A percentile compares a stretch with the other conserved stretches of the same genome.
phyloP scores from a whole-genome alignment of 2,797 vertebrate species.

The Enteromius radiatus region DNA sequence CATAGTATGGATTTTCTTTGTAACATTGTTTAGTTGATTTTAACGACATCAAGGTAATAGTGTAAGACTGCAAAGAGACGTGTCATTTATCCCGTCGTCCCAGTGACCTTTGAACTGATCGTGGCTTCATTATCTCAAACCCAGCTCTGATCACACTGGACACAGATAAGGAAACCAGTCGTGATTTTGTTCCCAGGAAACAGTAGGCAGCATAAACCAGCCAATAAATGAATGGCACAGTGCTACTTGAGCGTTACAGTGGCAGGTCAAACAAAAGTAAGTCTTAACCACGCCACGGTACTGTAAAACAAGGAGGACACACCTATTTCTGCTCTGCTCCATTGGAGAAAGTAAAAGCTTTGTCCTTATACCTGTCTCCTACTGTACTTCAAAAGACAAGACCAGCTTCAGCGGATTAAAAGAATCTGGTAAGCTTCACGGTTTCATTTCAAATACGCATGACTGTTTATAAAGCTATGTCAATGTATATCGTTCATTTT shows the following conservation, averaged over 20 bases:
- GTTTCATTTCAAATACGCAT: not conserved
- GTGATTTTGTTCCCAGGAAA: slow-evolving; percentile 15
- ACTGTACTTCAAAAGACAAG: slow-evolving; percentile 11
- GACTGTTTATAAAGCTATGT: not conserved
- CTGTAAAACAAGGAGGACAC: slow-evolving; percentile 28
- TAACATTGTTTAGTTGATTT: not conserved
- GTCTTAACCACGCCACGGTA: not conserved
- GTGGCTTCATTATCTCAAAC: slow-evolving; percentile 30
- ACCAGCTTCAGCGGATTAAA: not conserved
- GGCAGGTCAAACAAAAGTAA: slow-evolving; percentile 15
- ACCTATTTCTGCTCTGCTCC: slow-evolving; percentile 21
- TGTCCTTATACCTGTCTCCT: slow-evolving; percentile 24
- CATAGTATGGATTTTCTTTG: not conserved
- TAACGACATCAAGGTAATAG: not conserved
- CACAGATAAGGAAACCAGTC: slow-evolving; percentile 34
- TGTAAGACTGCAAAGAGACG: not conserved
- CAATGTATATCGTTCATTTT: not conserved
- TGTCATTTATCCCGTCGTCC: slow-evolving; percentile 25
- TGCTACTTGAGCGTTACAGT: not conserved
- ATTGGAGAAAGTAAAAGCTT: slow-evolving; percentile 1
- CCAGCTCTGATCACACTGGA: slow-evolving; percentile 31
- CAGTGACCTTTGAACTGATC: slow-evolving; percentile 32
- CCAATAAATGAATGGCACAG: slow-evolving; percentile 25
- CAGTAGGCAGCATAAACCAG: not conserved
- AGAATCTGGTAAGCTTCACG: slow-evolving; percentile 26